Evolutionary conservation across 2,888 invertebrate species (phyloP).

Genomic region (Lucinisca nassula): DNA sequence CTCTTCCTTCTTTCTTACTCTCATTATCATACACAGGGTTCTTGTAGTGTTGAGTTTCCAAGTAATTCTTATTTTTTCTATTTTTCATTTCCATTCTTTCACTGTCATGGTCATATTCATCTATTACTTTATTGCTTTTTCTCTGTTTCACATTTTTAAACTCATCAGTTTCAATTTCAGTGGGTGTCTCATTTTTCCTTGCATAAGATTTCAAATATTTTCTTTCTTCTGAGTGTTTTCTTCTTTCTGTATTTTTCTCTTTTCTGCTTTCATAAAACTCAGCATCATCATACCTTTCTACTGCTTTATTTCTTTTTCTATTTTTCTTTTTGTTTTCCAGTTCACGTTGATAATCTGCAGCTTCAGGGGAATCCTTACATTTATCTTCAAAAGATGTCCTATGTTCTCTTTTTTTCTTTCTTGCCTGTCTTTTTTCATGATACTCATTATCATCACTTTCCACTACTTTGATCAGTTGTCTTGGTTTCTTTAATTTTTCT

Average conservation of each 20-base stretch:
- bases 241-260: neutral
- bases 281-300: neutral
- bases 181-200: neutral
- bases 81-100: neutral
- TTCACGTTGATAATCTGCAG: too few relatives aligned
- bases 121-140: neutral
- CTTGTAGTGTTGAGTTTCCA: too few relatives aligned
- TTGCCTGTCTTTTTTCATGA: neutral
- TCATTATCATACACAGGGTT: too few relatives aligned
- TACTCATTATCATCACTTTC: neutral
- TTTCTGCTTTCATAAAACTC: neutral
- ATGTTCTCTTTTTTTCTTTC: neutral
- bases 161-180: neutral
- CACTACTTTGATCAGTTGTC: neutral
- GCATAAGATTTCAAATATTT: neutral
- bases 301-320: neutral
- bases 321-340: neutral
- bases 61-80: too few relatives aligned
- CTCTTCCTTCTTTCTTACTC: neutral
- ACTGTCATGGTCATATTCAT: neutral
- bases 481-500: neutral
- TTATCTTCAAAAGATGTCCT: too few relatives aligned
- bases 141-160: neutral
- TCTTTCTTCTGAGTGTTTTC: neutral
- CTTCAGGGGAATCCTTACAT: too few relatives aligned